Base-by-base conservation (phyloP, 2,888 invertebrate species). In the Microctonus aethiopoides region DNA sequence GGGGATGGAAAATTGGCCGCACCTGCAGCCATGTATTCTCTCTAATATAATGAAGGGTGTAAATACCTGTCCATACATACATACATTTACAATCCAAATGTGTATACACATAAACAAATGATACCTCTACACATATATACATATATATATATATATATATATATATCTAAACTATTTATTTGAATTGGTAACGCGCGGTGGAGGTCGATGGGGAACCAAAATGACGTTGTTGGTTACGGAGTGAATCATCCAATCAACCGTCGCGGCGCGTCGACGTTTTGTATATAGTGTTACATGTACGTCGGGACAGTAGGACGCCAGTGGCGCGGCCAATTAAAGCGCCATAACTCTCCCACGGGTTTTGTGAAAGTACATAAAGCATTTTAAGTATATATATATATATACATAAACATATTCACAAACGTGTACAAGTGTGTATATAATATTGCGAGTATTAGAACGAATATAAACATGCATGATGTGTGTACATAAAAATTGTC, bases 221-320 rank as follows among this genome's bases (percentile, higher is more conserved):
- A 56, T 56, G 29, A 39, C 62, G 62, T 41, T 60, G 41, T 46
- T 59, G 54, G 72, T 66, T 68, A 69, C 72, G 67, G 74, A 74
- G 79, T 83, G 83, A 83, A 80, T 83, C 83, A 83, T n/a, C 80
- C 83, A 76, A 80, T 81, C 77, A 81, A 81, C 81, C 79, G 79
- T 77, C 73, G 73, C 61, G 51, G 39, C 68, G 46, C 41, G 26
- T 64, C 66, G 63, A 32, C 56, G 59, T 64, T 64, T 41, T 57
- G n/a, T n/a, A n/a, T n/a, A n/a, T n/a, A n/a, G 59, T 70, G 67
- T 52, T 64, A 57, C 41, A n/a, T n/a, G n/a, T n/a, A 24, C 36
- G 34, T 22, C 62, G 60, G 67, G 51, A 69, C 67, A 65, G 56
- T 64, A 59, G 62, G 52, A 62, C 39, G 62, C 56, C 64, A 41